Conservation (phyloP, 2,797 vertebrate species). For the Chaetodon trifasciatus region DNA sequence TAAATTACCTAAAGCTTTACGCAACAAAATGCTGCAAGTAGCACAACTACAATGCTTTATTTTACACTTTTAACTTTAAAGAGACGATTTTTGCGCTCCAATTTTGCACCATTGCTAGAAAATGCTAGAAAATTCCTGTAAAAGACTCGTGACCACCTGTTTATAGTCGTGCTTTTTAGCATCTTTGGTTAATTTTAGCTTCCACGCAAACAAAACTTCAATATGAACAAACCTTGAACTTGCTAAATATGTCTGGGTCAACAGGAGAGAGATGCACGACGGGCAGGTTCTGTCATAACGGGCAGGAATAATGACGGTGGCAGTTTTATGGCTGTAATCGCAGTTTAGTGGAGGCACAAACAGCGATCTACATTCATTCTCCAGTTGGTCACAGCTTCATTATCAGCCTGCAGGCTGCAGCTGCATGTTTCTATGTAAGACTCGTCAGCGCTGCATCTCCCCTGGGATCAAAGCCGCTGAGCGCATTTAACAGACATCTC, state of each 20-base stretch:
- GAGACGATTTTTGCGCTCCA: neutral
- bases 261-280: neutral
- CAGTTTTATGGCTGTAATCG: slow-evolving; percentile 1
- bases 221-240: neutral
- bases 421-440: slow-evolving; percentile 11
- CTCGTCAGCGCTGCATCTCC: slow-evolving; percentile 21
- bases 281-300: neutral
- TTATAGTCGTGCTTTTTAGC: too few relatives aligned
- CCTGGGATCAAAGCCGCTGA: slow-evolving; percentile 36
- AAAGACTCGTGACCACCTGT: neutral
- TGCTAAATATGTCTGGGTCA: too few relatives aligned
- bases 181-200: too few relatives aligned
- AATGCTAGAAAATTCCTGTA: neutral
- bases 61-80: neutral
- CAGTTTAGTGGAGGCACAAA: slow-evolving; percentile 23
- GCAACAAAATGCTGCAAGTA: too few relatives aligned
- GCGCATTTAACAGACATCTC: slow-evolving; percentile 33
- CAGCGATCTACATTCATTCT: neutral
- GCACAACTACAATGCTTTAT: neutral
- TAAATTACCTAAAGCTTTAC: too few relatives aligned
- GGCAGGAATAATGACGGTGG: neutral
- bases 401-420: slow-evolving; percentile 23
- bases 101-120: neutral
- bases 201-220: neutral
- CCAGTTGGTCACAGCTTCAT: slow-evolving; percentile 25